A percentile compares a stretch with the other conserved stretches of the same genome.
phyloP scores from a whole-genome alignment of 2,797 vertebrate species.

The Kryptopterus vitreolus region DNA sequence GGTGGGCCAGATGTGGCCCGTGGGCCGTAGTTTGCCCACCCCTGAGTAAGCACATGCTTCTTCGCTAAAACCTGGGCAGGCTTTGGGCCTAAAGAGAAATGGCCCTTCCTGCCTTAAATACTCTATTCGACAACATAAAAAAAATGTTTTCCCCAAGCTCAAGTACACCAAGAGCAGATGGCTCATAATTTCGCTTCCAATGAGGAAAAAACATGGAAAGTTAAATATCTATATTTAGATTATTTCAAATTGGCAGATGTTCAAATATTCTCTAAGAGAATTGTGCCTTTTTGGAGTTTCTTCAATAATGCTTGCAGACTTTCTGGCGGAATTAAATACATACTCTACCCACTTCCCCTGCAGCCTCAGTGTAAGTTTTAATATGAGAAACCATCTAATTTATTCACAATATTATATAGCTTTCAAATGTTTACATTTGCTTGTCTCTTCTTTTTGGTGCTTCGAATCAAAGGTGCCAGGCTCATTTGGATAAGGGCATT shows the following conservation, averaged over 20 bases:
- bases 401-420: neutral
- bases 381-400: slow-evolving; percentile 7
- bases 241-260: no score
- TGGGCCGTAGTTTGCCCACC: no score
- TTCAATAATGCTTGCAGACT: neutral
- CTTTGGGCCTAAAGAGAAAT: neutral
- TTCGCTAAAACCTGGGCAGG: neutral
- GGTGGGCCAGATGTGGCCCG: no score
- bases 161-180: neutral
- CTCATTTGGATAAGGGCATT: neutral
- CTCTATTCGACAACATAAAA: neutral
- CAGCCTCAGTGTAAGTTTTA: slow-evolving; percentile 47
- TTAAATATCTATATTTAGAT: neutral
- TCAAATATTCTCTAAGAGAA: no score
- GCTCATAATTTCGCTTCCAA: neutral
- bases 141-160: neutral
- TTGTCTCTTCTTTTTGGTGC: neutral
- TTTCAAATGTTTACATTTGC: neutral
- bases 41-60: slow-evolving; percentile 1
- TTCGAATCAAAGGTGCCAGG: neutral
- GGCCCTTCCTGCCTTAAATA: neutral
- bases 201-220: neutral
- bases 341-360: slow-evolving; percentile 35
- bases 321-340: slow-evolving; percentile 30
- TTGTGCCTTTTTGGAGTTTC: neutral